Conservation (phyloP, 2,888 invertebrate species). For the Cataglyphis livida region DNA sequence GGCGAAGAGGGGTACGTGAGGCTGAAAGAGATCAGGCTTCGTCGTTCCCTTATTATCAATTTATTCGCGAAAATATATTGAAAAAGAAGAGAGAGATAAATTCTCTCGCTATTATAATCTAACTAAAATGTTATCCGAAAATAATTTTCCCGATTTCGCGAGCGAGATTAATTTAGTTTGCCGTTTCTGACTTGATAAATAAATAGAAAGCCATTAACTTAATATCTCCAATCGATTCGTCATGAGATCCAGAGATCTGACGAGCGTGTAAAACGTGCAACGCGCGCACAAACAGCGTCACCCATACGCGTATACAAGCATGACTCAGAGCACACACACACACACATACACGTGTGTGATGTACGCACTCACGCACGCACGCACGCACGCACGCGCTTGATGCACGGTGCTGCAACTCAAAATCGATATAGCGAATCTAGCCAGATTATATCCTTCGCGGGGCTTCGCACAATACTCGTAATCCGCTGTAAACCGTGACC, state of each 20-base stretch:
- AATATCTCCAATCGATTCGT: slow-evolving; percentile 48
- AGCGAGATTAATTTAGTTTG: slow-evolving; percentile 19
- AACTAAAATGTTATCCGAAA: not conserved
- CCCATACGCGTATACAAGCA: slow-evolving; percentile 54
- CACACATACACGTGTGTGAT: slow-evolving; percentile 13
- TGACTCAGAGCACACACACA: slow-evolving; percentile 73
- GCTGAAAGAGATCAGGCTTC: not conserved
- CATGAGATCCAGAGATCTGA: slow-evolving; percentile 49
- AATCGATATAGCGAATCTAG: slow-evolving; percentile 85
- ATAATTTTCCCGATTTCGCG: slow-evolving; percentile 17
- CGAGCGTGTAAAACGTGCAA: slow-evolving; percentile 67
- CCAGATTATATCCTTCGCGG: slow-evolving; percentile 84
- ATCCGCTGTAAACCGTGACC: slow-evolving; percentile 79
- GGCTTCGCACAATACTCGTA: slow-evolving; percentile 84
- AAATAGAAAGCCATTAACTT: slow-evolving; percentile 34
- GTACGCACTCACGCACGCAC: slow-evolving; percentile 51
- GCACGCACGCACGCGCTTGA: slow-evolving; percentile 69
- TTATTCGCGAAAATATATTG: slow-evolving; percentile 13
- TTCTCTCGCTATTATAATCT: not conserved
- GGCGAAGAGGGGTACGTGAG: slow-evolving; percentile 32
- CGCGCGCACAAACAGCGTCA: slow-evolving; percentile 58
- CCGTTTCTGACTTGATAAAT: not conserved
- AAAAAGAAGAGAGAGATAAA: not conserved
- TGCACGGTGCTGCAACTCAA: slow-evolving; percentile 81
- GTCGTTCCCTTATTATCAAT: slow-evolving; percentile 5